phyloP scores from a whole-genome alignment of 2,888 invertebrate species.

The Antheraea assamensis region DNA sequence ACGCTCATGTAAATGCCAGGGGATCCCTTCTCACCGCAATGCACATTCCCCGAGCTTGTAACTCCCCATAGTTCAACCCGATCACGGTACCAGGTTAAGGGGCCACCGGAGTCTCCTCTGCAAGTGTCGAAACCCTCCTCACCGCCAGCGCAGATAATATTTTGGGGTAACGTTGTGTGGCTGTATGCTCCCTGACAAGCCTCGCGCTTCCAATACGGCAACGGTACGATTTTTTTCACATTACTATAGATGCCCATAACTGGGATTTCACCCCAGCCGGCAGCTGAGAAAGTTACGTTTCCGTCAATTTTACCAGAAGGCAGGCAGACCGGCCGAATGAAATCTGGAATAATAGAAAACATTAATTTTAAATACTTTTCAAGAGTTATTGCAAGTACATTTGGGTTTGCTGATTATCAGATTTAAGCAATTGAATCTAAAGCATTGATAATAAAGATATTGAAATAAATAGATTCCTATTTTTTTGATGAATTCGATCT shows the following conservation, averaged over 20 bases:
- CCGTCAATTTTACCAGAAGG: slow-evolving; percentile 35
- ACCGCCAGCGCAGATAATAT: slow-evolving; percentile 55
- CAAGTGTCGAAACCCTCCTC: slow-evolving; percentile 48
- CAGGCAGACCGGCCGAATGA: slow-evolving; percentile 53
- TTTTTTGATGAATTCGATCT: not conserved
- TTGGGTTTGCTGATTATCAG: not conserved
- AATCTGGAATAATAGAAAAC: slow-evolving; percentile 40
- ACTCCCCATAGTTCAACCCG: slow-evolving; percentile 47
- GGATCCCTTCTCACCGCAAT: slow-evolving; percentile 45
- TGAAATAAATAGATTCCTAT: not conserved
- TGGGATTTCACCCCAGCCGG: slow-evolving; percentile 51
- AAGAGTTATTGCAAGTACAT: not conserved
- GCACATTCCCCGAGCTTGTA: slow-evolving; percentile 43
- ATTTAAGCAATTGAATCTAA: not conserved
- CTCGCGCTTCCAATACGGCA: slow-evolving; percentile 39
- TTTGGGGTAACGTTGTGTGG: slow-evolving; percentile 33
- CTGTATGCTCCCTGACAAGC: slow-evolving; percentile 38
- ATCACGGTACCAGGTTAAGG: slow-evolving; percentile 39
- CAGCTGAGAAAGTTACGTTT: slow-evolving; percentile 38
- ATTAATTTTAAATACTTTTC: not conserved
- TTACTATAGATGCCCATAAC: slow-evolving; percentile 34
- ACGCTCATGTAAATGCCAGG: slow-evolving; percentile 57
- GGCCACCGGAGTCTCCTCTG: slow-evolving; percentile 57
- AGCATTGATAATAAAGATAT: not conserved
- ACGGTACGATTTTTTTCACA: slow-evolving; percentile 44